Percentiles rank a stretch among this genome's conserved stretches.
Evolutionary conservation across 2,797 vertebrate genomes (phyloP).

Genomic region (Morelia viridis): DNA sequence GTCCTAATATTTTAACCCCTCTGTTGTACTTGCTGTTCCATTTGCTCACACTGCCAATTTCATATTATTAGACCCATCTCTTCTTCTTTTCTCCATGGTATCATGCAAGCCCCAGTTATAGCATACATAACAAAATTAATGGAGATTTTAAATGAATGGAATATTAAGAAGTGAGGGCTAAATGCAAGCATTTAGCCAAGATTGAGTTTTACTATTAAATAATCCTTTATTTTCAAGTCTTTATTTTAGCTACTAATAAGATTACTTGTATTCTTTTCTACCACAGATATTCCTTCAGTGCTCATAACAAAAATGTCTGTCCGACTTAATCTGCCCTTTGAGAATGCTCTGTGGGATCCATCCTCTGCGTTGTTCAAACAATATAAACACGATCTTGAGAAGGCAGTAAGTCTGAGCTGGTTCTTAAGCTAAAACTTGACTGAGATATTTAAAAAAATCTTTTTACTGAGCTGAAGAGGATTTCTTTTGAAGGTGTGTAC

Average conservation of each 20-base stretch:
- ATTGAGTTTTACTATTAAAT: background rate
- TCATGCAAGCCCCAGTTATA: background rate
- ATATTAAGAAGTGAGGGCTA: background rate
- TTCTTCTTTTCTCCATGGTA: background rate
- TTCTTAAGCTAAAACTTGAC: background rate
- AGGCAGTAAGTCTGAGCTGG: constrained; percentile 63
- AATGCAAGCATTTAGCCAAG: background rate
- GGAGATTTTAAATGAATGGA: background rate
- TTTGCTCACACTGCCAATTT: background rate
- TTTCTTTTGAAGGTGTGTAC: background rate
- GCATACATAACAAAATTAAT: background rate
- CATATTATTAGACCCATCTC: background rate
- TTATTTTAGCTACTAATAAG: background rate
- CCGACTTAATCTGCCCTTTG: constrained; percentile 64
- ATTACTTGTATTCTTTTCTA: background rate
- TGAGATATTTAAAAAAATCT: background rate
- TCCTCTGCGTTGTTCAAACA: constrained; percentile 66
- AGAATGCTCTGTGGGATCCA: constrained; percentile 56
- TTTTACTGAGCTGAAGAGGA: background rate
- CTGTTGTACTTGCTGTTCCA: background rate
- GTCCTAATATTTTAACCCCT: background rate
- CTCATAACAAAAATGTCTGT: constrained; percentile 64
- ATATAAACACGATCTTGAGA: constrained; percentile 73
- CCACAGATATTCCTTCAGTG: constrained; percentile 41
- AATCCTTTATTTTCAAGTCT: background rate